Evolutionary conservation across 2,888 invertebrate genomes (phyloP), one percentile per base, ranked within the genome.

Genomic region (Plebejus anna): DNA sequence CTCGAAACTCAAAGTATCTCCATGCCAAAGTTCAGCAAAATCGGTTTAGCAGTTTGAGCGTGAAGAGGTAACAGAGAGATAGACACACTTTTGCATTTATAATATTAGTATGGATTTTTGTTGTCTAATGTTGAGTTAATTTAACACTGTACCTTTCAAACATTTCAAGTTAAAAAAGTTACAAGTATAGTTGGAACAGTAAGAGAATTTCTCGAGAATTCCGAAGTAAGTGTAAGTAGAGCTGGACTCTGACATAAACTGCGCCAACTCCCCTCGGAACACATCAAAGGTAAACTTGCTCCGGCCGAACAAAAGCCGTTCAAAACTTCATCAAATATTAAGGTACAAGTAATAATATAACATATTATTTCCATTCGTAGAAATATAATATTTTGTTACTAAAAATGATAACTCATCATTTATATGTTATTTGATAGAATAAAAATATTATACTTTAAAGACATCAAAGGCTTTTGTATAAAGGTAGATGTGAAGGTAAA

Each of bases 281-380:
- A 42, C 71, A 71, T 71, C 71, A 71, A 71, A 71, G 71, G 38
- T 38, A 42, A 71, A 71, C 71, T 71, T 42, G 42, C n/a, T 71
- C 71, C 71, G 42, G 42, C 38, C 22, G 71, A 71, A 71, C 71
- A 71, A 71, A 71, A 71, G 71, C 42, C 42, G 42, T 71, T 42
- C n/a, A 71, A 42, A 71, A 71, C 22, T 71, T 71, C 22, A 71
- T 71, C 71, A 42, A 71, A 42, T 42, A 71, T 22, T 4, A 42
- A 71, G 42, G 42, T 42, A 42, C 71, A 71, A 71, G 55, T 55
- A 55, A 71, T n/a, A 71, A 71, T 42, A 42, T 71, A 22, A 71
- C 9, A 38, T 16, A 32, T 16, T 36, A 66, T 36, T 66, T 66
- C 9, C 59, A 22, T 4, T 66, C 5, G 5, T 22, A 13, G 47